Conservation (phyloP, 1,140 invertebrate genomes). For the Achroia grisella region DNA sequence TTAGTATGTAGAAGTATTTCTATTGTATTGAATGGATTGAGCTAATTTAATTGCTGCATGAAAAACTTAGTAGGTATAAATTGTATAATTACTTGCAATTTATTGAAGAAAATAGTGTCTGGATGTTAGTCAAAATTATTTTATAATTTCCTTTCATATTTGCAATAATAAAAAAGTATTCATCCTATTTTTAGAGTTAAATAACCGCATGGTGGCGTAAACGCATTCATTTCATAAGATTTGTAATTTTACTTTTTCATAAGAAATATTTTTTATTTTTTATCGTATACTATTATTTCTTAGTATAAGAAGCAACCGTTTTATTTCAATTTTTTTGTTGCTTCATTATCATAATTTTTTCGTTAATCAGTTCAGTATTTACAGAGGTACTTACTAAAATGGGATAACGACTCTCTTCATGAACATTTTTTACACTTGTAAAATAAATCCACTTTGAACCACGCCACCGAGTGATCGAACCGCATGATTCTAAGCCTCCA, state of each 20-base stretch:
- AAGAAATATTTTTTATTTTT: background rate
- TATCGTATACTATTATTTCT: slow-evolving; percentile 14
- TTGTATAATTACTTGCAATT: slow-evolving; percentile 3
- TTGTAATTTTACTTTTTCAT: background rate
- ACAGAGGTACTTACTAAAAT: slow-evolving; percentile 23
- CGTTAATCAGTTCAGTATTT: slow-evolving; percentile 17
- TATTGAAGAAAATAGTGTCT: slow-evolving; percentile 5
- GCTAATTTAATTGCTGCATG: slow-evolving; percentile 53
- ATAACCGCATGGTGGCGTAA: slow-evolving; percentile 18
- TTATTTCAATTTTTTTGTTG: slow-evolving; percentile 13
- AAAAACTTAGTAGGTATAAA: slow-evolving; percentile 25
- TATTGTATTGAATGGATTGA: slow-evolving; percentile 34
- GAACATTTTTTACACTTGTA: slow-evolving; percentile 59
- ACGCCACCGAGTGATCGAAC: slow-evolving; percentile 72
- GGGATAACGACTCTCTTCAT: slow-evolving; percentile 46
- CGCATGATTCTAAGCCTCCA: slow-evolving; percentile 69
- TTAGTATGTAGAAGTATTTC: slow-evolving; percentile 50
- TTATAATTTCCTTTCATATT: slow-evolving; percentile 1
- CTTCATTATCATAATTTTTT: slow-evolving; percentile 14
- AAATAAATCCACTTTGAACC: slow-evolving; percentile 61
- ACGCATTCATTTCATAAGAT: background rate
- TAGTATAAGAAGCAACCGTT: slow-evolving; percentile 8
- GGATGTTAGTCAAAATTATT: slow-evolving; percentile 7
- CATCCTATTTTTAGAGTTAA: background rate
- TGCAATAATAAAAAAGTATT: background rate